Conservation (phyloP, 2,797 vertebrate species). For the Rhadinocentrus ornatus region DNA sequence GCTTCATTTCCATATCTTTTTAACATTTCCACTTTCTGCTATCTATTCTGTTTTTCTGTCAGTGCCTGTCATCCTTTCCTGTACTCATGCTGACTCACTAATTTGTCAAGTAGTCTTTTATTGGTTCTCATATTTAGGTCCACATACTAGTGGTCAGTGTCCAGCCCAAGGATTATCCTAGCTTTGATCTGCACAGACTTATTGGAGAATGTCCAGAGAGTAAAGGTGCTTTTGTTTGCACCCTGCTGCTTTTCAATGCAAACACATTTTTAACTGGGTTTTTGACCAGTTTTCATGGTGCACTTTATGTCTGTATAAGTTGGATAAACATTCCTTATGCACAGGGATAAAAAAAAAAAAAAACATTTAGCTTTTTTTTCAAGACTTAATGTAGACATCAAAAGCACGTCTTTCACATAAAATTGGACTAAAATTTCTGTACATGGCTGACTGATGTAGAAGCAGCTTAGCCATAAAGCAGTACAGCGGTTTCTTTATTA, state of each 20-base stretch:
- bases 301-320: constrained; percentile 10
- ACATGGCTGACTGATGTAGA: constrained; percentile 33
- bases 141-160: constrained; percentile 32
- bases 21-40: constrained; percentile 25
- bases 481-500: constrained; percentile 34
- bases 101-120: constrained; percentile 35
- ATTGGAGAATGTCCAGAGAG: constrained; percentile 66
- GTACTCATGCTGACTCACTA: constrained; percentile 32
- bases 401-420: constrained; percentile 47
- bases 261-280: constrained; percentile 8
- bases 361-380: constrained; percentile 5
- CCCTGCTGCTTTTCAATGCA: constrained; percentile 27
- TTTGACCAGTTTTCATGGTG: constrained; percentile 3
- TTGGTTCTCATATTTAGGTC: constrained; percentile 46
- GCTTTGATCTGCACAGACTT: constrained; percentile 69
- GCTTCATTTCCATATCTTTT: constrained; percentile 36
- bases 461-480: constrained; percentile 18
- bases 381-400: constrained; percentile 31
- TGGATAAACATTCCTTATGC: constrained; percentile 20
- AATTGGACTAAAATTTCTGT: constrained; percentile 19
- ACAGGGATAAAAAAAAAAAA: neutral
- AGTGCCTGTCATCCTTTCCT: constrained; percentile 5
- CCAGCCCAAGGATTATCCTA: constrained; percentile 69
- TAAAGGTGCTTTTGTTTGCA: constrained; percentile 59
- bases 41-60: constrained; percentile 16